phyloP scores from a whole-genome alignment of 2,888 invertebrate genomes.

The Caradrina clavipalpis region DNA sequence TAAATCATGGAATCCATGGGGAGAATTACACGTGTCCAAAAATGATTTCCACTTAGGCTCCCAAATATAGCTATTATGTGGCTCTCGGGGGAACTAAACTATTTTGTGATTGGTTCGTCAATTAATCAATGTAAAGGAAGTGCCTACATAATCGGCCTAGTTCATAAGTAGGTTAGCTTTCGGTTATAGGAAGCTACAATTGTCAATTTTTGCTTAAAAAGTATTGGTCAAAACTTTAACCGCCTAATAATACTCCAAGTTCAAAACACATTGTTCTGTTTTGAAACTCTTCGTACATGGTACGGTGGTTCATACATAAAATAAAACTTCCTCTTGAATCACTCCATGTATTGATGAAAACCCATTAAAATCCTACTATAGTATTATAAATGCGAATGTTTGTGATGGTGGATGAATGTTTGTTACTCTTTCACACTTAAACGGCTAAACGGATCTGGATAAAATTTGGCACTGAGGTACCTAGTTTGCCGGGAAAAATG shows the following conservation, averaged over 20 bases:
- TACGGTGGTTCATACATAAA: no score
- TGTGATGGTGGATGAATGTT: no score
- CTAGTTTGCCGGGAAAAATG: no score
- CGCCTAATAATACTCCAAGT: background rate
- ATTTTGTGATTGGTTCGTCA: conserved; percentile 31
- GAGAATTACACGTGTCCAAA: conserved; percentile 27
- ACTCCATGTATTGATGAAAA: no score
- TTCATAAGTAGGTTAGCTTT: background rate
- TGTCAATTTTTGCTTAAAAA: background rate
- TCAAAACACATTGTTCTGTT: no score
- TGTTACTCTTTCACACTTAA: no score
- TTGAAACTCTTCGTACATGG: no score
- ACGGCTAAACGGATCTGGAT: no score
- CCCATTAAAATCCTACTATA: no score
- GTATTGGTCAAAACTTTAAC: background rate
- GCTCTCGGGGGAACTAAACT: conserved; percentile 25
- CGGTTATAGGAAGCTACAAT: background rate
- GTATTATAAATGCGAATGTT: no score
- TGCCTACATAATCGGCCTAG: background rate
- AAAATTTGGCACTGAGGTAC: no score
- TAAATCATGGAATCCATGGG: conserved; percentile 49
- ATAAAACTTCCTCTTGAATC: no score
- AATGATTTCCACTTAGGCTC: conserved; percentile 38
- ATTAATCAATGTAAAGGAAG: conserved; percentile 32
- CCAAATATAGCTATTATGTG: conserved; percentile 22